A percentile compares a stretch with the other conserved stretches of the same genome.
These are phyloP conservation scores for Cephus nigrinus DNA, from an alignment of 2,888 invertebrate species.

Conservation along the genomic window DNA sequence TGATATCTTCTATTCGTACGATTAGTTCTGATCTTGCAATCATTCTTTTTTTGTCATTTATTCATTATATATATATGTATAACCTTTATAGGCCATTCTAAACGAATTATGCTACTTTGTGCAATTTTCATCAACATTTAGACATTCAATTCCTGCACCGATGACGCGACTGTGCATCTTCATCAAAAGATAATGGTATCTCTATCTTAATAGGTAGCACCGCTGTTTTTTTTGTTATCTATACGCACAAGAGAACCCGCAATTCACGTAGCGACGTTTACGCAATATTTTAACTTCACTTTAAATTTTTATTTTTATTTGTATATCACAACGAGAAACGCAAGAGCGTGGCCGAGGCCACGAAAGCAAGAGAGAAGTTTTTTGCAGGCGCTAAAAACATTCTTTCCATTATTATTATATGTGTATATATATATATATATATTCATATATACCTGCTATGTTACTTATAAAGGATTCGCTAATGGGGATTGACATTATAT, in stretches of 20 bases:
- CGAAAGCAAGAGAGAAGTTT: not conserved
- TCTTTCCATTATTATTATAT: not conserved
- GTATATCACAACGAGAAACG: not conserved
- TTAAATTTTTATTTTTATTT: not conserved
- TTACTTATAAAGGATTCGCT: not conserved
- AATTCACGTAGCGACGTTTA: not conserved
- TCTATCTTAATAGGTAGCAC: not conserved
- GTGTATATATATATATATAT: too few relatives aligned
- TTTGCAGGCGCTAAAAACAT: not conserved
- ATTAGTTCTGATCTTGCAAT: not conserved
- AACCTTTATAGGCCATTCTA: not conserved
- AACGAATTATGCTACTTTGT: not conserved
- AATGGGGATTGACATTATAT: not conserved
- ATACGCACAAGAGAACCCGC: not conserved
- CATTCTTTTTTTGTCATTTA: not conserved
- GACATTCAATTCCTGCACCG: constrained; percentile 5
- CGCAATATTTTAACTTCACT: not conserved
- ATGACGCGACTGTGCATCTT: not conserved
- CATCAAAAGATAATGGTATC: not conserved
- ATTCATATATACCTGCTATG: not conserved
- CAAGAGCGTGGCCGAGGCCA: not conserved
- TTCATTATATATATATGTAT: not conserved
- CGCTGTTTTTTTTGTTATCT: not conserved
- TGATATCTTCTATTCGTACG: not conserved
- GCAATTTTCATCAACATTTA: not conserved